Conservation (phyloP, 2,888 invertebrate species). For the Lithophane ornitopus region DNA sequence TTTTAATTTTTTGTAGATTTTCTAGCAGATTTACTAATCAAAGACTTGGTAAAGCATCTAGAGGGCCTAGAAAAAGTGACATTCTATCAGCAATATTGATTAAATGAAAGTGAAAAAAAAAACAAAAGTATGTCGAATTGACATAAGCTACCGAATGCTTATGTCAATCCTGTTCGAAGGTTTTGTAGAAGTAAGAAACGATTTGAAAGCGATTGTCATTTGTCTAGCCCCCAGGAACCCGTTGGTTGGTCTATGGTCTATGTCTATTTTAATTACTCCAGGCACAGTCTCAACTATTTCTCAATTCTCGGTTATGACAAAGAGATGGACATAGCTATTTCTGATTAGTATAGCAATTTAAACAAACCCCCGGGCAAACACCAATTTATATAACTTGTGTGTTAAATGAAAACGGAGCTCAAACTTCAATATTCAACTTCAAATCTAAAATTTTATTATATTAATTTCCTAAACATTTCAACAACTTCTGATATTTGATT, state of each 20-base stretch:
- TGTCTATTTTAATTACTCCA: background rate
- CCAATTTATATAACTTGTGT: constrained; percentile 1
- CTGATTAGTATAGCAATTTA: background rate
- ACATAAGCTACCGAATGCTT: too few relatives aligned
- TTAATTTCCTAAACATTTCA: constrained; percentile 53
- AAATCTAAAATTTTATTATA: constrained; percentile 41
- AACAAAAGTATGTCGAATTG: too few relatives aligned
- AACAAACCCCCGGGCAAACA: background rate
- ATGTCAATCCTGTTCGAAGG: too few relatives aligned
- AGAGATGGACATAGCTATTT: background rate
- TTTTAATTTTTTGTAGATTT: background rate
- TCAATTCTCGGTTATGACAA: too few relatives aligned
- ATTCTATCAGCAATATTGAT: background rate
- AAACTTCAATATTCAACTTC: constrained; percentile 31
- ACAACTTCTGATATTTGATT: constrained; percentile 49
- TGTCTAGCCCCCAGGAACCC: background rate
- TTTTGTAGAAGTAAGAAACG: too few relatives aligned
- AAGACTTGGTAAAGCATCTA: background rate
- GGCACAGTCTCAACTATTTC: background rate
- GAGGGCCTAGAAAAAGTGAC: background rate
- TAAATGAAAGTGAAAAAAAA: too few relatives aligned
- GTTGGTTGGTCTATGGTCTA: background rate
- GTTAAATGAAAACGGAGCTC: constrained; percentile 13
- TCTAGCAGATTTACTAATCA: background rate
- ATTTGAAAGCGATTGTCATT: too few relatives aligned